Evolutionary conservation across 2,113 vertebrate species (phyloP), one percentile per base, ranked within the genome.

Genomic region (Ondatra zibethicus): DNA sequence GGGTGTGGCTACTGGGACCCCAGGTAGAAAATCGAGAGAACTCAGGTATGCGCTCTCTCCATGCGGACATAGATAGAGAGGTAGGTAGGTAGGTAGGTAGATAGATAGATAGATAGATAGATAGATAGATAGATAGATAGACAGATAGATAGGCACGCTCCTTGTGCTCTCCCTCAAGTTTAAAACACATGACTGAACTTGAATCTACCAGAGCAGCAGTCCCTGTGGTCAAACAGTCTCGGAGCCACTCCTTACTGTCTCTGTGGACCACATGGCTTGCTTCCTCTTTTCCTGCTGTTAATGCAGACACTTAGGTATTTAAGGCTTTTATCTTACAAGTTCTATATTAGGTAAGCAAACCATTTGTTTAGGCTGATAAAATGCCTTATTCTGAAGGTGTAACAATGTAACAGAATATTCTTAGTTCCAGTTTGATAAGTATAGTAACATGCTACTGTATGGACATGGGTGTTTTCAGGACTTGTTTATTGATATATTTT

Each of bases 261-360:
- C 58, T 58, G 58, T 58, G 58, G 58, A 58, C 19, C 19, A 58
- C 19, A 55, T 29, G 5, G 73, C 17, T 52, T 61, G 63, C 50
- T 50, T 85, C 25, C 7, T 39, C 21, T 80, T 47, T 78, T 3
- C 42, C 27, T 76, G 7, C 39, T 80, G 5, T 88, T 91, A 66
- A 16, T 33, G 33, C 13, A 66, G 42, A 66, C 27, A 11, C 9
- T 65, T 45, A 68, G 5, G 25, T 61, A 9, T 92, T 2, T 63
- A 55, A 65, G 58, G 52, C 11, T 66, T 39, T 97, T 97, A 78
- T 72, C 84, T 96, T 84, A 50, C 5, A 78, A 93, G 89, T 92
- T 75, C 7, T 95, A 76, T 13, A 88, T 2, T 45, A 58, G 33
- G 61, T 87, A 72, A 88, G 66, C 29, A 45, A 87, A 81, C 36